These are phyloP conservation scores for Napeogenes sylphis DNA, from an alignment of 2,888 invertebrate species.

Conservation along the genomic window DNA sequence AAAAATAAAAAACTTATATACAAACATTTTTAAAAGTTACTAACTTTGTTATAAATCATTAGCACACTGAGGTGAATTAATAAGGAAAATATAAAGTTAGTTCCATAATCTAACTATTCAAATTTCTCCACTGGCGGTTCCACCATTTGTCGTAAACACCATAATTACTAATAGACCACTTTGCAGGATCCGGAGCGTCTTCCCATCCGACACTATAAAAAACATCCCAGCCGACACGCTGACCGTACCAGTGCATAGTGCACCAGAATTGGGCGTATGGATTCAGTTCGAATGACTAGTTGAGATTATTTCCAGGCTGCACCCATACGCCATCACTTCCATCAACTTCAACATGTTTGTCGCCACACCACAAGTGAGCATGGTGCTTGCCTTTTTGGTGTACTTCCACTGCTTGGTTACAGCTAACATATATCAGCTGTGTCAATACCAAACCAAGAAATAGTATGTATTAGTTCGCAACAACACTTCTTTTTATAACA, in stretches of 20 bases:
- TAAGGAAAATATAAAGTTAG: no score
- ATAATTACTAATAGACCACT: not conserved
- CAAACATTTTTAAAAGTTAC: no score
- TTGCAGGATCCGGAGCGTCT: not conserved
- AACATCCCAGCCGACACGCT: conserved; percentile 1
- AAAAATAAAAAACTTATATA: no score
- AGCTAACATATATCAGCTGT: not conserved
- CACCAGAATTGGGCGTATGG: not conserved
- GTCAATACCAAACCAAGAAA: not conserved
- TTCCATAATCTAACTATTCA: no score
- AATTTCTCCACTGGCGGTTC: not conserved
- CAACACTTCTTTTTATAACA: not conserved
- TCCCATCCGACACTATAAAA: not conserved
- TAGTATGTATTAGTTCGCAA: not conserved
- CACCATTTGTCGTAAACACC: conserved; percentile 4
- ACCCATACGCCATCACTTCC: conserved; percentile 1
- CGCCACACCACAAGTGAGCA: conserved; percentile 2
- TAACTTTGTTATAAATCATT: no score
- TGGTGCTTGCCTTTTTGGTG: conserved; percentile 1
- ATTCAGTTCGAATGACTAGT: not conserved
- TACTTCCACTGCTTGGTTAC: not conserved
- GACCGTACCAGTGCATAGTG: conserved; percentile 2
- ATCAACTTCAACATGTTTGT: not conserved
- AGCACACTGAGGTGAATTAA: no score
- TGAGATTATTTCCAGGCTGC: not conserved